Evolutionary conservation across 2,113 vertebrate species (phyloP).

Genomic region (Eretmodus cyanostictus): DNA sequence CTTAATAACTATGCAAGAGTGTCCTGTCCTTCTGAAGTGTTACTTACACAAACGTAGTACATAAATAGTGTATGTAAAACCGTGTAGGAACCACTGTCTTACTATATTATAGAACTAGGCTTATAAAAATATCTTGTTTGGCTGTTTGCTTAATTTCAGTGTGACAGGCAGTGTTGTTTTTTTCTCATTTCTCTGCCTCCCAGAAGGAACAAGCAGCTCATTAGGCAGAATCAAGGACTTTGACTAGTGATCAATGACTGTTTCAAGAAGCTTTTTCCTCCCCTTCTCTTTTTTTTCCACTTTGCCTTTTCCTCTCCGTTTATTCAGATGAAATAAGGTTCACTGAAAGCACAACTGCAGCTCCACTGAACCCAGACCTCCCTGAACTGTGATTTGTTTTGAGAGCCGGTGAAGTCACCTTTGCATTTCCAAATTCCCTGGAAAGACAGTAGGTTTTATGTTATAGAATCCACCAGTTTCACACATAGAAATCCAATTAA

Average conservation of each 20-base stretch:
- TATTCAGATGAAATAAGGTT: not conserved
- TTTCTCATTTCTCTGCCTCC: constrained; percentile 30
- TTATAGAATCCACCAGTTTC: not conserved
- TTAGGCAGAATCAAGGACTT: constrained; percentile 51
- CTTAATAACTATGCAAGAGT: not conserved
- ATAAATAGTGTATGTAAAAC: not conserved
- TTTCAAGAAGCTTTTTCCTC: constrained; percentile 7
- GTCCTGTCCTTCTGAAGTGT: not conserved
- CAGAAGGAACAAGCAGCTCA: constrained; percentile 46
- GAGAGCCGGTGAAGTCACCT: not conserved
- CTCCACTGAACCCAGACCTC: not conserved
- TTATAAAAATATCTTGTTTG: not conserved
- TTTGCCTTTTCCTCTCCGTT: not conserved
- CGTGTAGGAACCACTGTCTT: not conserved
- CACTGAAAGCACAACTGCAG: not conserved
- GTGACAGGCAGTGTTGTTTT: constrained; percentile 9
- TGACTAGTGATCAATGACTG: constrained; percentile 44
- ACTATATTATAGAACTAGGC: not conserved
- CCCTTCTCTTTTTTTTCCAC: not conserved
- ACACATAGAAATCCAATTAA: not conserved
- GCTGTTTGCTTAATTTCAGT: not conserved
- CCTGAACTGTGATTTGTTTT: not conserved
- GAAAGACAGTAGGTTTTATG: not conserved
- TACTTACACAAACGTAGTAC: not conserved
- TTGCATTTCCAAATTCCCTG: not conserved